Base-by-base conservation (phyloP, 2,888 invertebrate genomes). In the Trimorus sp. region DNA sequence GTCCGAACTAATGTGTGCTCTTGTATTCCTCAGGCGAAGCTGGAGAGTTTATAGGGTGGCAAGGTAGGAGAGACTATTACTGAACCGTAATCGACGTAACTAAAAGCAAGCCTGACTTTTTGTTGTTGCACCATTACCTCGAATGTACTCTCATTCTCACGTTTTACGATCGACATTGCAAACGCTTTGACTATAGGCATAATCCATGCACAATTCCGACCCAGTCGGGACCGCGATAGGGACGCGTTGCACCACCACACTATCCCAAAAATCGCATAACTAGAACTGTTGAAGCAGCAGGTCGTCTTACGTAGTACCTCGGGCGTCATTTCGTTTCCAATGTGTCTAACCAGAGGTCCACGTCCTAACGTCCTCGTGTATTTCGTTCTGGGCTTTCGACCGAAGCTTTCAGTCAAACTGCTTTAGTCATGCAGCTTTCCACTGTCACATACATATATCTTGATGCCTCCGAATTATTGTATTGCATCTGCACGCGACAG, bases 31-130 rank as follows among this genome's bases (percentile, higher is more conserved):
- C 94, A 95, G 95, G 95, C 94, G 95, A 95, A 93, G 94, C 94
- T 93, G 95, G 94, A 93, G 95, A 95, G 92, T 95, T 94, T 94
- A 94, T 95, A 94, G 94, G 94, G 94, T 95, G 94, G 95, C 95
- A 95, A 94, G 94, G 95, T 94, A 94, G 94, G 93, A 93, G 93
- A 93, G 90, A 90, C 89, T 90, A 90, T 93, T 93, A 93, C 92
- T 93, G 90, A 91, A 91, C 91, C 90, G 91, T 90, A 73, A 89
- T 89, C 89, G 90, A 90, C 90, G 90, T 90, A 89, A 91, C 86
- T 88, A 90, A 90, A 89, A 85, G 82, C 90, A 89, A 91, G 89
- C 89, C 89, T 90, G 88, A 87, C 12, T 88, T 89, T 89, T 85
- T 88, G 84, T 68, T 75, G 7, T 12, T 15, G 68, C 75, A 75